Conservation (phyloP, 37 sponge, comb jelly and placozoan species). For the Eunapius fragilis region DNA sequence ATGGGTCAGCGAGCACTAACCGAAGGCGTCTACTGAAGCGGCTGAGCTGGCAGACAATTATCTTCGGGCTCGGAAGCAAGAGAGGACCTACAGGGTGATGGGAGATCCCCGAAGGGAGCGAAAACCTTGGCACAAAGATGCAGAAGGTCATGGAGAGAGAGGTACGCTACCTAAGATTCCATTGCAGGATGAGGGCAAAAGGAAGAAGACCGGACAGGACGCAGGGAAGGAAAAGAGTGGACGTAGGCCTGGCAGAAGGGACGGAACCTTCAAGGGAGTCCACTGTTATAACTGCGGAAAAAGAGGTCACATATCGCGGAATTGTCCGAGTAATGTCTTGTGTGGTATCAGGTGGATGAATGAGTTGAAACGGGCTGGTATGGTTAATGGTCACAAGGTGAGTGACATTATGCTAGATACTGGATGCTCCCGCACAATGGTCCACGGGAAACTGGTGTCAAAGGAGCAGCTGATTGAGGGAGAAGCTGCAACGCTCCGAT, state of each 20-base stretch:
- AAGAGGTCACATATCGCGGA: neutral
- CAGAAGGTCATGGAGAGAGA: neutral
- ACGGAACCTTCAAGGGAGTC: neutral
- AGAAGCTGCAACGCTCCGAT: neutral
- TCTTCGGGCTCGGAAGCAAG: conserved; percentile 1
- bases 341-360: neutral
- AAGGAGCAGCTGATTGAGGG: neutral
- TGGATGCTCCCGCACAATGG: conserved; percentile 2
- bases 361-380: neutral
- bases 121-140: neutral
- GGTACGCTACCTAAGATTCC: neutral
- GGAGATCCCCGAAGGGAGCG: neutral
- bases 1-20: conserved; percentile 20
- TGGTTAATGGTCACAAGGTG: neutral
- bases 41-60: conserved; percentile 21
- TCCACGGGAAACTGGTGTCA: neutral
- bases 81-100: neutral
- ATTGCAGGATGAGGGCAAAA: neutral
- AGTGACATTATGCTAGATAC: neutral
- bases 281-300: conserved; percentile 1
- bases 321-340: neutral
- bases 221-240: neutral
- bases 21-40: conserved; percentile 6
- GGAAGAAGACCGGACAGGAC: neutral
- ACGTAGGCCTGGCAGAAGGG: neutral